phyloP scores from a whole-genome alignment of 2,888 invertebrate species.

The Ormyrus pomaceus region DNA sequence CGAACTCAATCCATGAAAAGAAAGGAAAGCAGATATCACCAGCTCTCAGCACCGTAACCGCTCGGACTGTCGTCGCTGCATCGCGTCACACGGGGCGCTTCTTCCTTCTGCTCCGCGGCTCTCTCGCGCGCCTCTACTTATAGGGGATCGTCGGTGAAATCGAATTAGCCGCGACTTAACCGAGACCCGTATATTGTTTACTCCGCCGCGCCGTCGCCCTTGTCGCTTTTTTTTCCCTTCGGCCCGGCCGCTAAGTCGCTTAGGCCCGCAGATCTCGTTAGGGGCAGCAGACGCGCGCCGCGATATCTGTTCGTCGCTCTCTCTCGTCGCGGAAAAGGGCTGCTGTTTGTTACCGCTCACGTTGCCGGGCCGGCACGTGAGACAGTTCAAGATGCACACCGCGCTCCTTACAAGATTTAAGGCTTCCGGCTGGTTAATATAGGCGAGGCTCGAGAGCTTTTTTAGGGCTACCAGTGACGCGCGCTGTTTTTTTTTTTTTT shows the following conservation, averaged over 20 bases:
- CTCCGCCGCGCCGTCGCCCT: conserved; percentile 6
- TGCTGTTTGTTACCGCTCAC: too few relatives aligned
- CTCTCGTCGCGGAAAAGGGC: too few relatives aligned
- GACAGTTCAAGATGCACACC: too few relatives aligned
- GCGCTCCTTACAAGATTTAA: too few relatives aligned
- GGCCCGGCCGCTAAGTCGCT: conserved; percentile 2
- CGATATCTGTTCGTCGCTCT: too few relatives aligned
- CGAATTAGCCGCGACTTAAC: conserved; percentile 49
- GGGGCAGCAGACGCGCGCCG: too few relatives aligned
- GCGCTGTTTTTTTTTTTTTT: conserved; percentile 11
- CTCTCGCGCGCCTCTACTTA: too few relatives aligned
- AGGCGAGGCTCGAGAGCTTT: too few relatives aligned
- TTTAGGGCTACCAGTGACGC: background rate
- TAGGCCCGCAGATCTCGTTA: background rate
- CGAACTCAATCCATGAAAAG: too few relatives aligned
- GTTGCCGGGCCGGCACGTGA: too few relatives aligned
- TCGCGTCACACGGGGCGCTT: background rate
- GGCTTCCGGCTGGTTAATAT: too few relatives aligned
- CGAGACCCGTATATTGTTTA: conserved; percentile 45
- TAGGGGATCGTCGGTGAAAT: conserved; percentile 16
- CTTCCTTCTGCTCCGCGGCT: background rate
- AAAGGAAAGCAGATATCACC: too few relatives aligned
- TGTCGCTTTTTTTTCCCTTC: conserved; percentile 1
- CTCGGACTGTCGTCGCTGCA: background rate
- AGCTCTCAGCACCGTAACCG: background rate